Evolutionary conservation across 2,888 invertebrate genomes (phyloP).

Genomic region (Cybosia mesomella): DNA sequence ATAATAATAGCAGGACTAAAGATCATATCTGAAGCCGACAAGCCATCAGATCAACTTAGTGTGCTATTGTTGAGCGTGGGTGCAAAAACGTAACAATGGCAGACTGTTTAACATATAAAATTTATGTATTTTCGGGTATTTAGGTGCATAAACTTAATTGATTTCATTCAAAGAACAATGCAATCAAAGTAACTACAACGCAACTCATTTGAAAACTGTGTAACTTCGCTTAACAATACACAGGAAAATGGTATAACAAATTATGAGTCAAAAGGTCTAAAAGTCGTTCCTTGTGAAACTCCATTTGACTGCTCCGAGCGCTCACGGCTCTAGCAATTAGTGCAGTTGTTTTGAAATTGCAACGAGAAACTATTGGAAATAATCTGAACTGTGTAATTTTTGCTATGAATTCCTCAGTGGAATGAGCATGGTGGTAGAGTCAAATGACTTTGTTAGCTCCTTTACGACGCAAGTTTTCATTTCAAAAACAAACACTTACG

Average conservation of each 20-base stretch:
- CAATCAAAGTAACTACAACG: not conserved
- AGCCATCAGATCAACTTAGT: not conserved
- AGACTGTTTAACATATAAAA: not conserved
- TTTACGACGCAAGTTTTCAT: slow-evolving; percentile 19
- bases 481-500: slow-evolving; percentile 10
- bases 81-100: not conserved
- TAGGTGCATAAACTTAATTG: not conserved
- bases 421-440: slow-evolving; percentile 11
- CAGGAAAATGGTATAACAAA: slow-evolving; percentile 21
- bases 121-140: not conserved
- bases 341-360: slow-evolving; percentile 35
- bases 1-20: not conserved
- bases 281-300: slow-evolving; percentile 33
- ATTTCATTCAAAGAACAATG: not conserved
- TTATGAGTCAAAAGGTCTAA: slow-evolving; percentile 30
- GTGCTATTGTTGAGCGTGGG: not conserved
- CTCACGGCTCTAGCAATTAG: slow-evolving; percentile 32
- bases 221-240: slow-evolving; percentile 13
- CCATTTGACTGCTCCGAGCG: slow-evolving; percentile 21
- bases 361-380: slow-evolving; percentile 30
- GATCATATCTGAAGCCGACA: not conserved
- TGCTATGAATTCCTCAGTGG: slow-evolving; percentile 12
- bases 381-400: slow-evolving; percentile 20
- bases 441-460: slow-evolving; percentile 22
- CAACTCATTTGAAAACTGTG: not conserved